Conservation (phyloP, 1,140 invertebrate species). For the Saccostrea glomerata region DNA sequence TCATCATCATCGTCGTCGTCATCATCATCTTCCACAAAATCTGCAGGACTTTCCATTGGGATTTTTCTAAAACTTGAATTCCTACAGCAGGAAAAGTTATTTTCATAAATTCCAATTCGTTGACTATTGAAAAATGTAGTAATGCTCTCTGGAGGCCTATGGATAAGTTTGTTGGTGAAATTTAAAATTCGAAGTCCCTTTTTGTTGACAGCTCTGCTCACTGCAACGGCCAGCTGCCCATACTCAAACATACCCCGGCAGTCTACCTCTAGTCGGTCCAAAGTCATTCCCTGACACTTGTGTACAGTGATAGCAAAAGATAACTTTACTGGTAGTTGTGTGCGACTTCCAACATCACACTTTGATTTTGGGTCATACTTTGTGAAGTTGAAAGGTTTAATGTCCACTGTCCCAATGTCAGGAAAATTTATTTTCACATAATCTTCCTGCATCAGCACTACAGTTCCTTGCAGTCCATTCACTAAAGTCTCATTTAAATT, state of each 20-base stretch:
- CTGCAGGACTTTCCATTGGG: background rate
- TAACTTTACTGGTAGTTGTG: conserved; percentile 47
- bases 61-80: background rate
- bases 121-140: background rate
- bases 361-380: conserved; percentile 38
- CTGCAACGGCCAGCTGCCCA: conserved; percentile 42
- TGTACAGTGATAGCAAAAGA: conserved; percentile 46
- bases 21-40: background rate
- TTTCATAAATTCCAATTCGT: background rate
- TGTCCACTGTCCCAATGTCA: background rate
- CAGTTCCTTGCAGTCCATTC: conserved; percentile 39
- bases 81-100: conserved; percentile 34
- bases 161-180: conserved; percentile 36
- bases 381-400: conserved; percentile 39
- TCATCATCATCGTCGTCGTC: background rate
- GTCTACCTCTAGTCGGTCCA: conserved; percentile 27
- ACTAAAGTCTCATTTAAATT: conserved; percentile 40
- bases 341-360: conserved; percentile 16
- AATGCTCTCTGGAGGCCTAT: background rate
- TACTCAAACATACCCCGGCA: conserved; percentile 48
- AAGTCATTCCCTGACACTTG: conserved; percentile 45
- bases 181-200: conserved; percentile 42
- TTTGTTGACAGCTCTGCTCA: conserved; percentile 39
- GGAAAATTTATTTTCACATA: background rate
- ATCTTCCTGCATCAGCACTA: background rate